Evolutionary conservation across 2,113 vertebrate genomes (phyloP), one percentile per base, ranked within the genome.

Genomic region (Chloropsis cyanopogon): DNA sequence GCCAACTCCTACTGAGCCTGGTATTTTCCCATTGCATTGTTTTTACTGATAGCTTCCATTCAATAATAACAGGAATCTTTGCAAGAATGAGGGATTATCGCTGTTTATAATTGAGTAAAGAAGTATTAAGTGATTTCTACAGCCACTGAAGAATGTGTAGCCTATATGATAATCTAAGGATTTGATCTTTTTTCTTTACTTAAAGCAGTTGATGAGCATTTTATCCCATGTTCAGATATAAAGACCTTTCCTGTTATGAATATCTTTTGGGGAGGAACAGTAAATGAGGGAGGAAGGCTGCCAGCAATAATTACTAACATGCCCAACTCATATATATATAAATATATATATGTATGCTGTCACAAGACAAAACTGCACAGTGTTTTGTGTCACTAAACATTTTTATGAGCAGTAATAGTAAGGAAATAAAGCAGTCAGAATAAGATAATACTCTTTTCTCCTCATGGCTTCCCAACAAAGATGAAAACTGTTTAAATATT

Each of bases 1-100:
- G 59, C 92, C 94, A 96, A 0, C 90, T 94, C 92, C 93, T 86
- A 82, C 90, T 78, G 92, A 94, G 95, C 88, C 90, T 93, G 82
- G 82, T 94, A 92, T 96, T 97, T 96, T 94, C 94, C 76, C 86
- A 95, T 52, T 95, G 95, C 92, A 78, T 93, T 94, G 85, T 94
- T 92, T 81, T 86, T 86, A 73, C 82, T 88, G 92, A 90, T 88
- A 92, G 79, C 68, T 94, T 90, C 68, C 64, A 92, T 53, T 93
- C 80, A 95, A 21, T 86, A 78, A 63, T 37, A 91, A 75, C 64
- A 84, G 85, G 56, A 79, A 71, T 84, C 92, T 81, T 73, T 73
- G 76, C 65, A 88, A 86, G 64, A 82, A 22, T 59, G 56, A 71
- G 88, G 83, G 92, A 92, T 94, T 92, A 93, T 68, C 14, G 0